phyloP scores from a whole-genome alignment of 2,888 invertebrate genomes.

The Pseudeuparius sepicola region DNA sequence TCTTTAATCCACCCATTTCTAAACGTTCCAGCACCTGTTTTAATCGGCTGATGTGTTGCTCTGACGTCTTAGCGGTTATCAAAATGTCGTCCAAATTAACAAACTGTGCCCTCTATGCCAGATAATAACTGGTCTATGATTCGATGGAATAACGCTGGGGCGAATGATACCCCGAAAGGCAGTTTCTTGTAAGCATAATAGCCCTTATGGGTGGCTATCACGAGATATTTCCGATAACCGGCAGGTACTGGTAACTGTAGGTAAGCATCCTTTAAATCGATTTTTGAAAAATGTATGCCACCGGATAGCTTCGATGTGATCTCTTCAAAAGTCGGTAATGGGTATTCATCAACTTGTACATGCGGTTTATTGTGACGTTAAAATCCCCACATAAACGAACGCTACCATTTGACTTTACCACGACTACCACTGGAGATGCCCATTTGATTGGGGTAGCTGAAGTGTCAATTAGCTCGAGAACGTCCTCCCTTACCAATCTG shows the following conservation, averaged over 20 bases:
- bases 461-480: slow-evolving; percentile 19
- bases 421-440: no score
- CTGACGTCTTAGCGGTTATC: no score
- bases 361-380: no score
- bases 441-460: no score
- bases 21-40: no score
- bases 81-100: no score
- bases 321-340: slow-evolving; percentile 10
- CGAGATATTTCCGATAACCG: slow-evolving; percentile 10
- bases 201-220: slow-evolving; percentile 9
- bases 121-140: slow-evolving; percentile 16
- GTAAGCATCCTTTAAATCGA: slow-evolving; percentile 8
- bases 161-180: slow-evolving; percentile 19
- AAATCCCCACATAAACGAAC: no score
- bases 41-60: no score
- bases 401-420: no score
- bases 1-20: no score
- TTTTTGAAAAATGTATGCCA: slow-evolving; percentile 8
- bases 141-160: slow-evolving; percentile 17
- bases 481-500: no score
- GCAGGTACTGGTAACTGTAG: slow-evolving; percentile 10
- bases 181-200: slow-evolving; percentile 16
- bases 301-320: slow-evolving; percentile 6
- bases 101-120: slow-evolving; percentile 10
- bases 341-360: slow-evolving; percentile 2